Evolutionary conservation across 2,888 invertebrate species (phyloP).

Genomic region (Perizoma affinitatum): DNA sequence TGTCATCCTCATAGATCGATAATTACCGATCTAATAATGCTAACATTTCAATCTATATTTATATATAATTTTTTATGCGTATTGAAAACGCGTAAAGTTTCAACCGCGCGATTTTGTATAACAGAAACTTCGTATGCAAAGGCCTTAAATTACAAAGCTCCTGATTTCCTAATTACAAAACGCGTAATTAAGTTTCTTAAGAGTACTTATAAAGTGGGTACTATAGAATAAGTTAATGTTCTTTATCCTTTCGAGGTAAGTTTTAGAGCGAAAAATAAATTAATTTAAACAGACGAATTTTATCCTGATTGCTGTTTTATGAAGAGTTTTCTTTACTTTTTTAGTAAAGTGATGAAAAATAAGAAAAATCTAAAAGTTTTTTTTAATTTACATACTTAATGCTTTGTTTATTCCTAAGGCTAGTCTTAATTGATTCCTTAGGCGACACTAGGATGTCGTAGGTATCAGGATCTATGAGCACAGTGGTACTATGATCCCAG

Average conservation of each 20-base stretch:
- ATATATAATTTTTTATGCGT: no score
- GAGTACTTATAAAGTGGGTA: slow-evolving; percentile 8
- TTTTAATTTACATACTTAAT: no score
- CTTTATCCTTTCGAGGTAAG: slow-evolving; percentile 25
- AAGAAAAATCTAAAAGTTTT: background rate
- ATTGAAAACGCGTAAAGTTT: no score
- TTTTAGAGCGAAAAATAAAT: slow-evolving; percentile 8
- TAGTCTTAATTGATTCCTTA: no score
- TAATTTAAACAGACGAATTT: slow-evolving; percentile 25
- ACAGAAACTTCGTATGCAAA: background rate
- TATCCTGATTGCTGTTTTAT: slow-evolving; percentile 27
- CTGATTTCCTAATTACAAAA: slow-evolving; percentile 34
- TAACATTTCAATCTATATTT: no score
- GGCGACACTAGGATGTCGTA: no score
- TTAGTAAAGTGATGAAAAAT: slow-evolving; percentile 10
- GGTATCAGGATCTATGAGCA: no score
- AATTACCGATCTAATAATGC: no score
- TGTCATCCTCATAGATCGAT: no score
- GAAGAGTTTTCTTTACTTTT: slow-evolving; percentile 20
- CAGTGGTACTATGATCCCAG: no score
- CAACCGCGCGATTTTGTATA: background rate
- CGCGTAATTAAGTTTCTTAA: slow-evolving; percentile 25
- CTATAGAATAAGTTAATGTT: slow-evolving; percentile 27
- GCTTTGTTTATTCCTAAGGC: no score
- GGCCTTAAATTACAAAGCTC: slow-evolving; percentile 25